These are phyloP conservation scores for Byasa hedistus DNA, from an alignment of 2,888 invertebrate species.

Conservation along the genomic window DNA sequence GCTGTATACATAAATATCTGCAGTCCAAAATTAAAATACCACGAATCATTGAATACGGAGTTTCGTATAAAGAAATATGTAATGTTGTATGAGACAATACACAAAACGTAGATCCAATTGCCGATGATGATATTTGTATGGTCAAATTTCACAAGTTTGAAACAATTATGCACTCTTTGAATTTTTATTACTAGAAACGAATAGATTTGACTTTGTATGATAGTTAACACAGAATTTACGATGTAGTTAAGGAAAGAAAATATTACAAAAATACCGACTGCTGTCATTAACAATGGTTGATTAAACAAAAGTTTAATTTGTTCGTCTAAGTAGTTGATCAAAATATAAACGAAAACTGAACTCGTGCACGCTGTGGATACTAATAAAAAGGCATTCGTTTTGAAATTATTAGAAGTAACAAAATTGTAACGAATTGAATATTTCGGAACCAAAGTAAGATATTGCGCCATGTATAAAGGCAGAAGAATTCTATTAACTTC, in stretches of 20 bases:
- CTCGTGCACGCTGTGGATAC: background rate
- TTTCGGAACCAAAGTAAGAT: background rate
- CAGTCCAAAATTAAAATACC: background rate
- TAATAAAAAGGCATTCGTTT: background rate
- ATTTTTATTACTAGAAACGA: constrained; percentile 1
- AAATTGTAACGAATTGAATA: constrained; percentile 10
- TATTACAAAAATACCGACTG: background rate
- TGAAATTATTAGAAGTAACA: constrained; percentile 1
- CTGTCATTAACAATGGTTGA: too few species aligned
- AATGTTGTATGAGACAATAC: background rate
- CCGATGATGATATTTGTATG: background rate
- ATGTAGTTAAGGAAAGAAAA: background rate
- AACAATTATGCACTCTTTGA: constrained; percentile 13
- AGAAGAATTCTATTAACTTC: background rate
- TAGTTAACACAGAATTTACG: background rate
- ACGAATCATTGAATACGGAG: accelerated
- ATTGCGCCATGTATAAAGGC: constrained; percentile 8
- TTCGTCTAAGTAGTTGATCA: background rate
- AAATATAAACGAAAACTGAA: background rate
- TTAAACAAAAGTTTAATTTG: too few species aligned
- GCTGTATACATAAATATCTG: background rate
- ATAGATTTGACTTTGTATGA: background rate
- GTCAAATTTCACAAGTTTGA: background rate
- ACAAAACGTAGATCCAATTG: background rate
- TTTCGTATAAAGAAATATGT: background rate